These are phyloP conservation scores for Ceriagrion tenellum DNA, from an alignment of 2,888 invertebrate species.

Conservation along the genomic window DNA sequence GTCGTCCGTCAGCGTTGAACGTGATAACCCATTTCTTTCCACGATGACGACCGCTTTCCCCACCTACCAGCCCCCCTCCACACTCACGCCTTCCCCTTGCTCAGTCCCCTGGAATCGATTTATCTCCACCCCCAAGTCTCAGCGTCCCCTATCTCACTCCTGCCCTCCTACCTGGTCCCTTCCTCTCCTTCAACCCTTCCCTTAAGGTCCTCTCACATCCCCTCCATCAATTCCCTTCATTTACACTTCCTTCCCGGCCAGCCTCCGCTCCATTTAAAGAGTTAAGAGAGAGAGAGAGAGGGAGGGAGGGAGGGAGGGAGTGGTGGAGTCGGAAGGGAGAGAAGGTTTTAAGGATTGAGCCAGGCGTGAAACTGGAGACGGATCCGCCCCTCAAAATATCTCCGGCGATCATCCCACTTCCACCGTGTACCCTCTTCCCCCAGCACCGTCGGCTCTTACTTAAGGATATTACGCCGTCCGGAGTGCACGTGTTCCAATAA, in stretches of 20 bases:
- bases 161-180: neutral
- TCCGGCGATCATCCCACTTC: too few species aligned
- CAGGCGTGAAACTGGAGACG: too few species aligned
- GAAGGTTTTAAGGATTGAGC: too few species aligned
- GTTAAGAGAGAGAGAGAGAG: neutral
- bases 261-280: neutral
- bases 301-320: neutral
- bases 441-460: neutral
- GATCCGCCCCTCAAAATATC: too few species aligned
- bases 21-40: neutral
- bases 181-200: neutral
- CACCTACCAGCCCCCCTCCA: neutral
- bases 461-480: neutral
- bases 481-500: neutral
- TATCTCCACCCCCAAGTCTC: neutral
- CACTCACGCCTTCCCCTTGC: neutral
- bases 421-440: too few species aligned
- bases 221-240: slow-evolving; percentile 31
- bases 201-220: neutral
- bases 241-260: slow-evolving; percentile 26
- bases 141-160: neutral
- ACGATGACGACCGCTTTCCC: neutral
- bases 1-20: too few species aligned
- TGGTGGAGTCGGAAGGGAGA: too few species aligned
- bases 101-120: neutral